Evolutionary conservation across 2,888 invertebrate genomes (phyloP).

Genomic region (Idaea aversata): DNA sequence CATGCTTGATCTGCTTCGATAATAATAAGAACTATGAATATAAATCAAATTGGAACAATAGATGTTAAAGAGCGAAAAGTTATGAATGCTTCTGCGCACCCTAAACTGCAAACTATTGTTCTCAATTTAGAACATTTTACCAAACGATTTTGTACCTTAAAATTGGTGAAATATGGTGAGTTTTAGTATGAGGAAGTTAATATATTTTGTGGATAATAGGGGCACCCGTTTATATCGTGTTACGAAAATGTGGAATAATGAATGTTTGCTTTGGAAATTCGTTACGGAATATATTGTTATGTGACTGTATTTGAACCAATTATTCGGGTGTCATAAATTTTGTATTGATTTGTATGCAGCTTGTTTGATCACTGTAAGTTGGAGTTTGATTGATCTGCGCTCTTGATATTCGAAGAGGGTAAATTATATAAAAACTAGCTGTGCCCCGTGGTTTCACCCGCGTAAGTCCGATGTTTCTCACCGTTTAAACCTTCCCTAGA

Average conservation of each 20-base stretch:
- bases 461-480: no score
- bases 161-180: slow-evolving; percentile 16
- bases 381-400: neutral
- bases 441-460: no score
- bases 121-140: slow-evolving; percentile 45
- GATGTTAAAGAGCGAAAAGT: slow-evolving; percentile 76
- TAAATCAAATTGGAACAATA: slow-evolving; percentile 79
- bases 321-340: slow-evolving; percentile 57
- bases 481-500: no score
- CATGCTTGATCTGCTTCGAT: slow-evolving; percentile 70
- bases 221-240: slow-evolving; percentile 72
- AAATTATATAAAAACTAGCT: neutral
- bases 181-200: neutral
- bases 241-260: slow-evolving; percentile 64
- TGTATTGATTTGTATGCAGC: slow-evolving; percentile 26
- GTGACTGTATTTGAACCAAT: slow-evolving; percentile 53
- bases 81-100: slow-evolving; percentile 73
- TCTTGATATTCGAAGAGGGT: no score
- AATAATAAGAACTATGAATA: slow-evolving; percentile 76
- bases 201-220: slow-evolving; percentile 40
- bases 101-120: slow-evolving; percentile 62
- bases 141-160: slow-evolving; percentile 27
- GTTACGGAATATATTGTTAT: slow-evolving; percentile 69
- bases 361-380: neutral
- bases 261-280: slow-evolving; percentile 79